Percentiles rank a stretch among this genome's conserved stretches.
phyloP scores from a whole-genome alignment of 2,888 invertebrate genomes.

The Agrotis segetum region DNA sequence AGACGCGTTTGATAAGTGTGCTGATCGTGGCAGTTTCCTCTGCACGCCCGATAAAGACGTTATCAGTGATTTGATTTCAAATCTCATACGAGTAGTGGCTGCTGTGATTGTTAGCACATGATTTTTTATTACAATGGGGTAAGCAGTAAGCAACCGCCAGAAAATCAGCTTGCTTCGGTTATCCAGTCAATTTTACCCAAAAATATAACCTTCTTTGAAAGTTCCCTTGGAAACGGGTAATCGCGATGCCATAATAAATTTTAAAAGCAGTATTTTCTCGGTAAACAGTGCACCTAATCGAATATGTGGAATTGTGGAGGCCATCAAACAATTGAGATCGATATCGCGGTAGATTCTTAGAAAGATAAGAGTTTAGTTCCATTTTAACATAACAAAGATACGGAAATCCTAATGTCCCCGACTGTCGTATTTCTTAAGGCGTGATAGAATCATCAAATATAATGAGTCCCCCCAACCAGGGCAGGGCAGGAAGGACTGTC shows the following conservation, averaged over 20 bases:
- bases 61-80: neutral
- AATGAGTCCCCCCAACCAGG: too few relatives aligned
- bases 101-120: neutral
- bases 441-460: too few relatives aligned
- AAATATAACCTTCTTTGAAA: neutral
- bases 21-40: neutral
- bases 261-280: neutral
- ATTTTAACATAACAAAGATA: slow-evolving; percentile 6
- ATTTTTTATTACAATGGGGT: neutral
- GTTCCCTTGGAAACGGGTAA: slow-evolving; percentile 1
- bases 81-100: neutral
- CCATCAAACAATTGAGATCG: slow-evolving; percentile 37
- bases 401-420: neutral
- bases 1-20: neutral
- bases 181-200: neutral
- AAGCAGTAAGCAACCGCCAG: neutral
- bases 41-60: neutral
- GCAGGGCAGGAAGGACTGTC: too few relatives aligned
- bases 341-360: slow-evolving; percentile 37
- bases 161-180: neutral
- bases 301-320: slow-evolving; percentile 17
- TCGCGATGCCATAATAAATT: neutral
- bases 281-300: slow-evolving; percentile 19
- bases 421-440: neutral
- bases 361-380: slow-evolving; percentile 25